Evolutionary conservation across 2,113 vertebrate genomes (phyloP), one percentile per base, ranked within the genome.

Genomic region (Prunella himalayana): DNA sequence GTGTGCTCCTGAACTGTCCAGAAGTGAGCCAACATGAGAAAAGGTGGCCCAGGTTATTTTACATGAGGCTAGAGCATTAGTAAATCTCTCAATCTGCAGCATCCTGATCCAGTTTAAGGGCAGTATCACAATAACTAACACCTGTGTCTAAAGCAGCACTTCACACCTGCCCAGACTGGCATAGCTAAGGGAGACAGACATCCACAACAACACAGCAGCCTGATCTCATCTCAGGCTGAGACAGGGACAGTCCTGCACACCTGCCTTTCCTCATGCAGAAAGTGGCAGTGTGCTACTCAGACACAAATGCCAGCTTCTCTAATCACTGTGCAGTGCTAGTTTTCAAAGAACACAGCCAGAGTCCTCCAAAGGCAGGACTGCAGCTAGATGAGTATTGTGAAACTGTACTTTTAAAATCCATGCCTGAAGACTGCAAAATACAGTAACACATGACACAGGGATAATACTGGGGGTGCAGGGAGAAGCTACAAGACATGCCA

Each of bases 181-280:
- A 33, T 0, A 60, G 51, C 39, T n/a, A 49, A 61, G 44, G 28
- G 39, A 79, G 17, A 76, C 30, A 39, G 44, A 39, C 5, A 75
- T 21, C 39, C 16, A 3, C 15, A 73, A 15, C 27, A 66, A 71
- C 18, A 68, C 28, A 30, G 13, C 25, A 76, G 35, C 9, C 70
- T 60, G 30, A 75, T 7, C 12, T 17, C 28, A 35, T 10, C 15
- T 59, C 47, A 27, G 39, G 42, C 56, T 66, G 20, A 53, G 45
- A 59, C 42, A 45, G 16, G 6, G 14, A 31, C 44, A 71, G 13
- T 22, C 30, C 51, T 33, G 19, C 25, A 73, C 21, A 30, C 13
- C 6, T 21, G 45, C 51, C 37, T 50, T 66, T 21, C 17, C 27
- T 42, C 0, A 0, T 3, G 31, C 50, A 50, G 14, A 7, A 65